These are phyloP conservation scores for Ladona fulva DNA, from an alignment of 1,140 invertebrate species.

Conservation along the genomic window DNA sequence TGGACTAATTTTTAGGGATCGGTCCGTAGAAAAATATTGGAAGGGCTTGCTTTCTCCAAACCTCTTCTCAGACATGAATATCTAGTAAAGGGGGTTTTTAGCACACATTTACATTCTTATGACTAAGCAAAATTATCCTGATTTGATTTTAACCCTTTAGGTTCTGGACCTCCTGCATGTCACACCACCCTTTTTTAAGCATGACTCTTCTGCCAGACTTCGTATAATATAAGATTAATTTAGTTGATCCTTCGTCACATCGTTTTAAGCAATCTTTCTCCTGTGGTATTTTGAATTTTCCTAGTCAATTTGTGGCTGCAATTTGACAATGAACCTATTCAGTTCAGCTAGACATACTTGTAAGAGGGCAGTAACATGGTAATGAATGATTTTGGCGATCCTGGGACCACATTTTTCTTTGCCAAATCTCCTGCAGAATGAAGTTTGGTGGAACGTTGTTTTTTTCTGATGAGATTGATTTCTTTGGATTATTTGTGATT, in stretches of 20 bases:
- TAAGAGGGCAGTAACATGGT: neutral
- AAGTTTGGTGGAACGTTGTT: neutral
- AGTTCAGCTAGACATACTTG: neutral
- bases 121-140: neutral
- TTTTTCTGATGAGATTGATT: neutral
- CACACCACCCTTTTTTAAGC: neutral
- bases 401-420: neutral
- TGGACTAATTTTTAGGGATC: neutral
- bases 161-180: slow-evolving; percentile 7
- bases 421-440: neutral
- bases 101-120: neutral
- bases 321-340: neutral
- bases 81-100: neutral
- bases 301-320: neutral
- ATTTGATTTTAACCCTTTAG: neutral
- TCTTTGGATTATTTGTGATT: neutral
- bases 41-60: neutral
- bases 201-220: neutral
- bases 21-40: neutral
- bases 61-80: neutral
- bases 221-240: neutral
- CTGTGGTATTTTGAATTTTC: neutral
- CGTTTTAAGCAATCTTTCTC: neutral
- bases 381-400: neutral
- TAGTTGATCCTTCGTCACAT: neutral